Evolutionary conservation across 2,888 invertebrate species (phyloP).

Genomic region (Oxycera nigricornis): DNA sequence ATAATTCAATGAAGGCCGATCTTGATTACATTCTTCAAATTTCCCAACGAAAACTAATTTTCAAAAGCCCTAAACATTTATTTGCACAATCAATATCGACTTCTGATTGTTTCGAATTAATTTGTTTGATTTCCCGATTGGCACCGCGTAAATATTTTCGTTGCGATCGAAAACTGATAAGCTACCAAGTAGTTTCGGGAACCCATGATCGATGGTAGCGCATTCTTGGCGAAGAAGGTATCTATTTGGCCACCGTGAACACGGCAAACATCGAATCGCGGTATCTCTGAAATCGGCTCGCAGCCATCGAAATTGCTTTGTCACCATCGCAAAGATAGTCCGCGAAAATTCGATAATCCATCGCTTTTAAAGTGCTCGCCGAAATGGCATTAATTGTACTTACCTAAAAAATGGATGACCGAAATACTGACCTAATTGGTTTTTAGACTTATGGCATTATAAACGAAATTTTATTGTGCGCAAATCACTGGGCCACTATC

Average conservation of each 20-base stretch:
- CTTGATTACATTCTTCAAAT: neutral
- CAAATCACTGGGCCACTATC: slow-evolving; percentile 1
- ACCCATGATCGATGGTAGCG: slow-evolving; percentile 23
- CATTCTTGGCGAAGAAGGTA: neutral
- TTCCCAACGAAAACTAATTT: neutral
- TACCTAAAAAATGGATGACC: slow-evolving; percentile 2
- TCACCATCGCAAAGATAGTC: slow-evolving; percentile 1
- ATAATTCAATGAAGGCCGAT: slow-evolving; percentile 4
- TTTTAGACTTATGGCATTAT: slow-evolving; percentile 8
- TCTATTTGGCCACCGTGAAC: slow-evolving; percentile 10
- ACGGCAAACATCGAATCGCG: neutral
- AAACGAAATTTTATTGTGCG: slow-evolving; percentile 25
- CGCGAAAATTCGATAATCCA: neutral
- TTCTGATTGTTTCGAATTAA: slow-evolving; percentile 20
- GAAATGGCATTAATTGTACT: slow-evolving; percentile 25
- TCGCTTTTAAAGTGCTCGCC: slow-evolving; percentile 27
- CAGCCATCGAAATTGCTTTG: neutral
- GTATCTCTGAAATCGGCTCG: neutral
- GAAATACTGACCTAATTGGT: slow-evolving; percentile 24
- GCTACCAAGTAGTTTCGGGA: neutral
- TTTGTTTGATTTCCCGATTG: slow-evolving; percentile 15
- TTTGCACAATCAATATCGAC: slow-evolving; percentile 27
- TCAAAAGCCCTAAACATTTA: neutral
- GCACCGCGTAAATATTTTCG: neutral
- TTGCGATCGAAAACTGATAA: slow-evolving; percentile 25